Percentiles rank a stretch among this genome's conserved stretches.
Evolutionary conservation across 2,113 vertebrate species (phyloP).

Genomic region (Choloepus hoffmanni): DNA sequence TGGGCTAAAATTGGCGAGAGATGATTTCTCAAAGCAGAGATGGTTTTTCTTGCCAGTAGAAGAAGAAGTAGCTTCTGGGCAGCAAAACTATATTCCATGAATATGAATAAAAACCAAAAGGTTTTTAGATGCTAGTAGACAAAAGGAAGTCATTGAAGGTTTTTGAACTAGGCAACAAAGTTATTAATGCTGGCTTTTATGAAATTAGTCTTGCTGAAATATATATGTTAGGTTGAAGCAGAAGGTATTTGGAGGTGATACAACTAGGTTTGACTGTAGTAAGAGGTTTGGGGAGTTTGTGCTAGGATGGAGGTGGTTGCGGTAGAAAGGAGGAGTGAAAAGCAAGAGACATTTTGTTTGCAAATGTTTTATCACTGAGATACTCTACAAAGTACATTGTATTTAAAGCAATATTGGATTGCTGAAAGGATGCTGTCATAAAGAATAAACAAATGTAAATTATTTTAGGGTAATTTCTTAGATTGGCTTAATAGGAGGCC

Average conservation of each 20-base stretch:
- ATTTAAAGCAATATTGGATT: conserved; percentile 31
- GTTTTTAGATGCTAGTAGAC: background rate
- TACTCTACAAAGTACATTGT: background rate
- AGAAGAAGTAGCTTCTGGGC: background rate
- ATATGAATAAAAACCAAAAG: background rate
- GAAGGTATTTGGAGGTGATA: background rate
- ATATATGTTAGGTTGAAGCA: background rate
- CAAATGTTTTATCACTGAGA: conserved; percentile 4
- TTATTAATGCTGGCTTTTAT: background rate
- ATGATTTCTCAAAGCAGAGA: background rate
- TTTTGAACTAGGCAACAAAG: background rate
- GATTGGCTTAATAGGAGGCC: background rate
- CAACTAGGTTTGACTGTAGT: background rate
- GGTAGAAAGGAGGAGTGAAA: background rate
- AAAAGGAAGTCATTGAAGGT: background rate
- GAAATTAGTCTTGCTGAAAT: background rate
- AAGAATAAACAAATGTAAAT: conserved; percentile 45
- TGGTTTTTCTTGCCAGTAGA: background rate
- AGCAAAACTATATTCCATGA: background rate
- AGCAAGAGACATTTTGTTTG: background rate
- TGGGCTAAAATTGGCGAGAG: background rate
- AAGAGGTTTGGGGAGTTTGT: background rate
- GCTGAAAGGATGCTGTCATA: conserved; percentile 20
- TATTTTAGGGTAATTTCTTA: conserved; percentile 43
- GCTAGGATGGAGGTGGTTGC: background rate